These are phyloP conservation scores for Paramisgurnus dabryanus DNA, from an alignment of 2,113 vertebrate species.

Conservation along the genomic window DNA sequence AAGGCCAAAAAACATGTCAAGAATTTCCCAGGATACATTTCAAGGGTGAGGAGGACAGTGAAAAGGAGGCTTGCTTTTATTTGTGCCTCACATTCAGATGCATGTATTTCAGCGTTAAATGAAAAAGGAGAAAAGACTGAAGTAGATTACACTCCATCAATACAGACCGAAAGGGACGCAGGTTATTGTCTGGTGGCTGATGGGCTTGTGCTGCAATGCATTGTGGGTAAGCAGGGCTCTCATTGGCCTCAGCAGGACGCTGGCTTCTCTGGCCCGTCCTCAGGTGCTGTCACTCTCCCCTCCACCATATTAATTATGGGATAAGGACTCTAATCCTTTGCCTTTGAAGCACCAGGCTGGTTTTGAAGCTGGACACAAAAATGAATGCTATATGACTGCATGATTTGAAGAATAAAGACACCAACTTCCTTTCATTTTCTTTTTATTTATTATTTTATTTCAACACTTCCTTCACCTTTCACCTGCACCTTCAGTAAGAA, in stretches of 20 bases:
- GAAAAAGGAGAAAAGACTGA: conserved; percentile 33
- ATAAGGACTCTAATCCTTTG: conserved; percentile 92
- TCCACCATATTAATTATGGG: conserved; percentile 96
- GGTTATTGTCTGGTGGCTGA: conserved; percentile 69
- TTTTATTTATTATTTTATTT: conserved; percentile 8
- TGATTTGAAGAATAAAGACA: conserved; percentile 41
- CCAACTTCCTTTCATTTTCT: conserved; percentile 11
- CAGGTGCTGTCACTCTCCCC: conserved; percentile 88
- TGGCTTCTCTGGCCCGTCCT: conserved; percentile 81
- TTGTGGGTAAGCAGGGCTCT: conserved; percentile 77
- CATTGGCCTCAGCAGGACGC: conserved; percentile 82
- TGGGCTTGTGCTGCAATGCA: conserved; percentile 69
- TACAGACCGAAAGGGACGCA: conserved; percentile 64
- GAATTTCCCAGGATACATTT: conserved; percentile 74
- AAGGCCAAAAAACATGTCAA: conserved; percentile 78
- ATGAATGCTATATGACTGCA: conserved; percentile 17
- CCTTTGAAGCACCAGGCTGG: conserved; percentile 91
- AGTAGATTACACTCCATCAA: conserved; percentile 65
- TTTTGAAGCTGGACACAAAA: conserved; percentile 87
- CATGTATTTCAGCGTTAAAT: conserved; percentile 47
- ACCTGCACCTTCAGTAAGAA: conserved; percentile 37
- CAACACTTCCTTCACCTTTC: neutral
- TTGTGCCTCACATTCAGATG: conserved; percentile 60
- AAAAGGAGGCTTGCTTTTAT: conserved; percentile 47
- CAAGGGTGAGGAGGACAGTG: conserved; percentile 66